Conservation (phyloP, 2,888 invertebrate species). For the Nomada fabriciana region DNA sequence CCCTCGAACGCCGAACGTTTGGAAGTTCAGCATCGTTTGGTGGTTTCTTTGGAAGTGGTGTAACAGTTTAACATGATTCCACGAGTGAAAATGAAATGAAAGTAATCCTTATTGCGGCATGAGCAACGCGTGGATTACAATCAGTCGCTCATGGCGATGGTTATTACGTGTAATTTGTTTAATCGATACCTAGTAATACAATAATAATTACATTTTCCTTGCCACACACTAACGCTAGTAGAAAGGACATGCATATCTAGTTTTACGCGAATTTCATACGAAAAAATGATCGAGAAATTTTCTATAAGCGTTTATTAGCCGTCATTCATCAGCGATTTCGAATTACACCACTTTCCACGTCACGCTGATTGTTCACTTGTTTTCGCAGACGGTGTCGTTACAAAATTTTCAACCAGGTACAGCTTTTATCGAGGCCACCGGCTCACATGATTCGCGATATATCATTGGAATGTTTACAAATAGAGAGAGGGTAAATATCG, state of each 20-base stretch:
- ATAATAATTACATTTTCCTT: no score
- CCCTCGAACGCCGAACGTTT: not conserved
- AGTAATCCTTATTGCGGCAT: no score
- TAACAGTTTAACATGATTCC: no score
- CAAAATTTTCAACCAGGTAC: not conserved
- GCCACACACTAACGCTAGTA: no score
- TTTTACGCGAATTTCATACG: not conserved
- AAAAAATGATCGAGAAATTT: not conserved
- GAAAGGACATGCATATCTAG: no score
- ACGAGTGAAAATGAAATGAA: no score
- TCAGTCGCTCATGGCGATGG: not conserved
- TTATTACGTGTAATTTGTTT: not conserved
- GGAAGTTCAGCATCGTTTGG: not conserved
- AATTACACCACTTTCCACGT: not conserved
- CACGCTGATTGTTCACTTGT: not conserved
- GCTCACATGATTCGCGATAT: not conserved
- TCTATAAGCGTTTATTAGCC: not conserved
- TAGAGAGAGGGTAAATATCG: not conserved
- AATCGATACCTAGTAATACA: no score
- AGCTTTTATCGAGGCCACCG: not conserved
- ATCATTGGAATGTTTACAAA: constrained; percentile 8
- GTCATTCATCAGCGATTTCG: no score
- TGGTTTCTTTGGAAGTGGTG: not conserved
- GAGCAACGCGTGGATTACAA: not conserved
- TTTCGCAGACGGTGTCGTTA: not conserved